A percentile compares a stretch with the other conserved stretches of the same genome.
These are phyloP conservation scores for Galerucella pusilla DNA, from an alignment of 2,888 invertebrate genomes.

Conservation along the genomic window DNA sequence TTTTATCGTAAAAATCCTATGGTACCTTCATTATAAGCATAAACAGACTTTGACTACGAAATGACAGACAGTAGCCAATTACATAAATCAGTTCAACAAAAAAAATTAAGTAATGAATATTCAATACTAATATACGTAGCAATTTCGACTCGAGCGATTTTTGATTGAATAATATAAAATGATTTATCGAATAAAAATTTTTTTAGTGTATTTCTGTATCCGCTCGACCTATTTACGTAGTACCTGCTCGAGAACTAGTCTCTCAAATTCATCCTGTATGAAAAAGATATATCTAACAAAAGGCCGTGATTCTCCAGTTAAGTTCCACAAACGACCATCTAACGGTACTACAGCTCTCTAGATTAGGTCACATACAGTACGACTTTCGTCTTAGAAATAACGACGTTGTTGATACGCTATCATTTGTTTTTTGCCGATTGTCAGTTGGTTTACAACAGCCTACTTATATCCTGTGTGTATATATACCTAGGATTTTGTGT, in stretches of 20 bases:
- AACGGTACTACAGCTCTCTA: constrained; percentile 34
- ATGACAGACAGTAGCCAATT: too few species aligned
- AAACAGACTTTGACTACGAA: too few species aligned
- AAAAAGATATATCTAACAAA: constrained; percentile 33
- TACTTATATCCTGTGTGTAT: constrained; percentile 21
- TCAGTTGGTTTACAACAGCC: constrained; percentile 43
- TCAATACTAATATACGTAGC: too few species aligned
- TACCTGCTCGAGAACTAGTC: constrained; percentile 9
- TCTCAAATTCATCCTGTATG: constrained; percentile 11
- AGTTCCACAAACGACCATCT: constrained; percentile 31
- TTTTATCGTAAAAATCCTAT: too few species aligned
- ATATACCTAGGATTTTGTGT: not conserved
- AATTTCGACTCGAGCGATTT: too few species aligned
- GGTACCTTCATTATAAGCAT: too few species aligned
- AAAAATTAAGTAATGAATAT: too few species aligned
- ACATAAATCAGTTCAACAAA: too few species aligned
- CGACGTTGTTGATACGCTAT: constrained; percentile 42
- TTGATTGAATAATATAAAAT: too few species aligned
- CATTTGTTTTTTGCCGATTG: constrained; percentile 46
- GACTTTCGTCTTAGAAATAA: constrained; percentile 26
- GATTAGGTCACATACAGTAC: constrained; percentile 40
- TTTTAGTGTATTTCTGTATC: not conserved
- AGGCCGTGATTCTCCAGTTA: constrained; percentile 29
- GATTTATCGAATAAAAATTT: too few species aligned
- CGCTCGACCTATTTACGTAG: not conserved